Base-by-base conservation (phyloP, 2,113 vertebrate species). In the Candoia aspera region DNA sequence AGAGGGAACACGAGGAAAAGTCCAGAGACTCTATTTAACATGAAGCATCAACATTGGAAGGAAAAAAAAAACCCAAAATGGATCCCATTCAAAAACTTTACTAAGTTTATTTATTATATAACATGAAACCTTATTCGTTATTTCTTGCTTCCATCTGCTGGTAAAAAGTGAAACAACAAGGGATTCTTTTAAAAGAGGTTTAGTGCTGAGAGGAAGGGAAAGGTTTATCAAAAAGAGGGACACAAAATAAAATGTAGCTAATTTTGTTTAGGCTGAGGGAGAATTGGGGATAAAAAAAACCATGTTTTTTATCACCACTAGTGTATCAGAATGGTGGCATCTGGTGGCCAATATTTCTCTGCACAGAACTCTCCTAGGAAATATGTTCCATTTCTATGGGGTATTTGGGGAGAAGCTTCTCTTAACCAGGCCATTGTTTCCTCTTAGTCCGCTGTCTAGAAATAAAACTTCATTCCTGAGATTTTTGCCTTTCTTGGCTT, bases 101-200 rank as follows among this genome's bases (percentile, higher is more conserved):
- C 58, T 68, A n/a, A n/a, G 79, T 84, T 1, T n/a, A 2, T 8
- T 1, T 1, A 49, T 33, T 24, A 15, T 60, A 88, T 42, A 89
- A 55, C 6, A 13, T 2, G 0, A 54, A 94, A 17, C 73, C 1
- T 57, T 17, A 94, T 94, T 60, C 46, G 92, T 93, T 97, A 95
- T 94, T 97, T 96, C 90, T 94, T 97, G 97, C 96, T 95, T 97
- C 98, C 98, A 97, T 96, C 97, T 98, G 95, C 96, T 96, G 98
- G 97, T 90, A 86, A 83, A 53, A 83, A 54, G 88, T 93, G 94
- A 91, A 96, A 97, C 92, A 21, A 59, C 96, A 96, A 86, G 55
- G 57, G 4, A 21, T 15, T 19, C 0, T 46, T 64, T 15, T 68
- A 46, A 92, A 96, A 95, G 64, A 23, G 42, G 8, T 19, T 1